Evolutionary conservation across 2,113 vertebrate species (phyloP).

Genomic region (Balaeniceps rex): DNA sequence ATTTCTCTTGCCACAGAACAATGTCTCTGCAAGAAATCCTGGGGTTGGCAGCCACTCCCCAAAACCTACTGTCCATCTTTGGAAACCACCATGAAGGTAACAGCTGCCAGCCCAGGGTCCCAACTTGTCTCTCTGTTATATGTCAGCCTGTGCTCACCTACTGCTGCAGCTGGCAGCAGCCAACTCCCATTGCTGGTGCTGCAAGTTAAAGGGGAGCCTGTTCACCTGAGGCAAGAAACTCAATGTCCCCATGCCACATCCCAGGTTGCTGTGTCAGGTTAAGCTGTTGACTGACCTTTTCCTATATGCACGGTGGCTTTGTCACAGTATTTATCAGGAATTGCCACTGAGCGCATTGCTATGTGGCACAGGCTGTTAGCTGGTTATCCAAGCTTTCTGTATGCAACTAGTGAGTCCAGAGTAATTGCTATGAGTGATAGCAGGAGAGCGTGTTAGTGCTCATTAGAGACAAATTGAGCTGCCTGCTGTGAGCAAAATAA

Average conservation of each 20-base stretch:
- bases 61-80: neutral
- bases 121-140: neutral
- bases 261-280: neutral
- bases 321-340: neutral
- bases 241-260: fast-evolving
- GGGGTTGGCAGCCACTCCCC: neutral
- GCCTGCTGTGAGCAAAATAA: constrained; percentile 34
- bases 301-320: fast-evolving
- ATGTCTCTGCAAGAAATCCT: neutral
- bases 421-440: neutral
- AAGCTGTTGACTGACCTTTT: fast-evolving
- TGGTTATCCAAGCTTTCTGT: neutral
- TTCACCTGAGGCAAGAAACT: neutral
- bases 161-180: neutral
- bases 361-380: neutral
- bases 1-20: neutral
- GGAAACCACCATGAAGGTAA: neutral
- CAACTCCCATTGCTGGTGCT: fast-evolving
- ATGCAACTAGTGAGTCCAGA: neutral
- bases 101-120: neutral
- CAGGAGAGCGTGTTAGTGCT: neutral
- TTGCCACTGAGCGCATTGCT: fast-evolving
- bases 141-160: neutral
- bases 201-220: neutral
- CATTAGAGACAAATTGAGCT: constrained; percentile 32